Evolutionary conservation across 2,113 vertebrate genomes (phyloP).

Genomic region (Nestor notabilis): DNA sequence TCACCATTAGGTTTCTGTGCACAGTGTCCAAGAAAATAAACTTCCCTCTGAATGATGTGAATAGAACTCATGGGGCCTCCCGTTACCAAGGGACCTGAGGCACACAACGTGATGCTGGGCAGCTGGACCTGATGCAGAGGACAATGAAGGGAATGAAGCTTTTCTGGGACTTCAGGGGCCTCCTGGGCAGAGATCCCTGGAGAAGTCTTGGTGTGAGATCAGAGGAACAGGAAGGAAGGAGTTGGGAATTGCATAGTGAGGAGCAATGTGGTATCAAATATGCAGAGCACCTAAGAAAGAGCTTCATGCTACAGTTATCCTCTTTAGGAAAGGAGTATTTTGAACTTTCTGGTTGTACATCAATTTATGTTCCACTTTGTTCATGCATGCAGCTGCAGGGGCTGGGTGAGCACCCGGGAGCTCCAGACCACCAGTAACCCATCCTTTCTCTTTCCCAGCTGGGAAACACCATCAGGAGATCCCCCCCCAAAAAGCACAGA

Average conservation of each 20-base stretch:
- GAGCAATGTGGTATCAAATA: slow-evolving; percentile 40
- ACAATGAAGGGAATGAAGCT: background rate
- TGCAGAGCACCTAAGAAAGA: slow-evolving; percentile 42
- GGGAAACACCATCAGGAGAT: background rate
- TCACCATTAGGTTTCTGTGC: slow-evolving; percentile 53
- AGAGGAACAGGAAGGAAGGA: background rate
- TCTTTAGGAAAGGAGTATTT: slow-evolving; percentile 6
- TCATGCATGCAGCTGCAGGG: background rate
- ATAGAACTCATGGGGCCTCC: slow-evolving; percentile 43
- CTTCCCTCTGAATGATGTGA: slow-evolving; percentile 43
- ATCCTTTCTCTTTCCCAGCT: background rate
- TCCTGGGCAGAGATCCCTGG: background rate
- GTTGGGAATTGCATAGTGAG: slow-evolving; percentile 78
- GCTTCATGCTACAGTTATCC: slow-evolving; percentile 31
- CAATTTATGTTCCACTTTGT: slow-evolving; percentile 44
- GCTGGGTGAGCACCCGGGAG: background rate
- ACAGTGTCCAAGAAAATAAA: slow-evolving; percentile 52
- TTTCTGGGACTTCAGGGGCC: background rate
- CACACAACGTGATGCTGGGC: background rate
- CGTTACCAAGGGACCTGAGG: slow-evolving; percentile 34
- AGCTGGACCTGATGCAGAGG: background rate
- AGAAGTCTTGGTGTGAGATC: background rate
- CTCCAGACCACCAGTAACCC: background rate
- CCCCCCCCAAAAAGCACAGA: background rate
- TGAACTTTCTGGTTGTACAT: slow-evolving; percentile 23